Conservation (phyloP, 2,888 invertebrate species). For the Chydorus sphaericus region DNA sequence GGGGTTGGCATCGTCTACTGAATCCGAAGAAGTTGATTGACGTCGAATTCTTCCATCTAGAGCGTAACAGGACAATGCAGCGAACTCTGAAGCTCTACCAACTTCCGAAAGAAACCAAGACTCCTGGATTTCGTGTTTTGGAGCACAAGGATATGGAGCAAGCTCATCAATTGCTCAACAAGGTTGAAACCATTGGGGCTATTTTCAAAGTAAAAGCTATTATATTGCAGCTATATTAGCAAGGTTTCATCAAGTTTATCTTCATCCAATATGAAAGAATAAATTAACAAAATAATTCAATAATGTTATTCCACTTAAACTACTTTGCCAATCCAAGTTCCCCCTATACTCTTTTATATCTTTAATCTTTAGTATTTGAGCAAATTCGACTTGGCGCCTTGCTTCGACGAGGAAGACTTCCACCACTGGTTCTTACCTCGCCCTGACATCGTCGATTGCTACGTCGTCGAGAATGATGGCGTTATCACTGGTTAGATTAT, state of each 20-base stretch:
- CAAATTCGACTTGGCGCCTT: conserved; percentile 78
- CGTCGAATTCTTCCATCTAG: conserved; percentile 91
- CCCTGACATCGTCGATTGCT: conserved; percentile 83
- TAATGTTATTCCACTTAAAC: too few species aligned
- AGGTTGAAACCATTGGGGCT: too few species aligned
- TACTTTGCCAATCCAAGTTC: too few species aligned
- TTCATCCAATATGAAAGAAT: not conserved
- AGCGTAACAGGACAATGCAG: conserved; percentile 98
- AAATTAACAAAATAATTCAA: too few species aligned
- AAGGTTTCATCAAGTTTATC: too few species aligned
- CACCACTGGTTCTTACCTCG: conserved; percentile 91
- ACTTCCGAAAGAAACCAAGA: conserved; percentile 77
- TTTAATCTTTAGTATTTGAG: conserved; percentile 49
- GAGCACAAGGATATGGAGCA: conserved; percentile 33
- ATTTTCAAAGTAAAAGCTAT: too few species aligned
- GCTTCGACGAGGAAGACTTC: conserved; percentile 84
- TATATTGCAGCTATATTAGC: too few species aligned
- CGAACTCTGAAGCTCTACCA: conserved; percentile 91
- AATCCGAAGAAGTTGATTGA: conserved; percentile 98
- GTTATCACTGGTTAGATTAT: conserved; percentile 40
- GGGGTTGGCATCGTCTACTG: conserved; percentile 96
- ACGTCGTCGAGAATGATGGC: conserved; percentile 59
- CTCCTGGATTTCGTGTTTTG: conserved; percentile 46
- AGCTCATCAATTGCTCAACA: conserved; percentile 30
- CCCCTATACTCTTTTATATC: not conserved